Base-by-base conservation (phyloP, 1,140 invertebrate genomes). In the Drosophila takahashii region DNA sequence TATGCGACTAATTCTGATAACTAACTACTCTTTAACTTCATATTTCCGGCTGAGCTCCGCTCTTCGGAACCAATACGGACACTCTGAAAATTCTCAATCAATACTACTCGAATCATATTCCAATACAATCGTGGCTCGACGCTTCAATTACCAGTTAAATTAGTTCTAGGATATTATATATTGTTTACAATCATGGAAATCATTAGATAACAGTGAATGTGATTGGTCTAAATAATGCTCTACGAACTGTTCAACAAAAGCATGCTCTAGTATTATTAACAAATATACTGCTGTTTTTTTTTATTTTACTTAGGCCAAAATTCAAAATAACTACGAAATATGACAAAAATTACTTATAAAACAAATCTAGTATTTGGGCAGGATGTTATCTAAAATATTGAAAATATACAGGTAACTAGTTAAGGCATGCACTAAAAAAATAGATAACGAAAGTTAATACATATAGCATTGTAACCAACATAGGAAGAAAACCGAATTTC, bases 111-210 rank as follows among this genome's bases (percentile, higher is more conserved):
- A 83, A 87, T 83, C 45, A 81, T 80, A 73, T 84, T 89, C 84
- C 84, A 87, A 87, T 87, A 87, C 83, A 83, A 83, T 79, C 71
- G 57, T 87, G 77, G 47, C 27, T 72, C 72, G 64, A 45, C 66
- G 44, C 60, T 79, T 79, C 66, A 54, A 41, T 44, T 71, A 75
- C 29, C 15, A 59, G 34, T 50, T 53, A 47, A 59, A 60, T 60
- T 54, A 51, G n/a, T 32, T 75, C 37, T 56, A 75, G 41, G 18
- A 36, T 22, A 37, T 36, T 22, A 22, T 47, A 26, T 42, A 29
- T 70, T 41, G 18, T 26, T 48, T 54, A 70, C 7, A 47, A 27
- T 48, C 64, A 71, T 70, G 65, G 22, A 71, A 71, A 71, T 70
- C 34, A 70, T 70, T 71, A 11, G 51, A 16, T 70, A 71, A 70